Evolutionary conservation across 2,888 invertebrate genomes (phyloP), one percentile per base, ranked within the genome.

Genomic region (Leptinotarsa haldemani): DNA sequence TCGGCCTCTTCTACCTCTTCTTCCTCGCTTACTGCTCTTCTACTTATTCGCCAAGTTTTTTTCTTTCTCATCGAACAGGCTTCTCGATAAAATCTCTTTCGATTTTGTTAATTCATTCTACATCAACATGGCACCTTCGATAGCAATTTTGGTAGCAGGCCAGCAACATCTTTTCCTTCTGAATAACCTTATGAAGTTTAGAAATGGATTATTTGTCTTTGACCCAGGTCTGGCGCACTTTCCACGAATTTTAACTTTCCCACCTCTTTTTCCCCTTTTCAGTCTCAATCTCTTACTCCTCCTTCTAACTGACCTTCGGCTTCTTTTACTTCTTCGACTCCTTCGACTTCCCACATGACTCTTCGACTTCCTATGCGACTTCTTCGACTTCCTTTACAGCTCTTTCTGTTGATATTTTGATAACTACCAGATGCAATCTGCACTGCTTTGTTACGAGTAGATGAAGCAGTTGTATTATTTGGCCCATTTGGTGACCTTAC

Each of bases 121-220:
- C 83, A 83, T 85, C 85, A 85, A 48, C 78, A 77, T 81, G 0
- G 84, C 85, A 15, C 84, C 85, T 73, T 85, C 84, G 4, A 84
- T 79, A 1, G 85, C 85, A 9, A 85, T 77, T 76, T 83, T 83
- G 3, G 71, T 69, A n/a, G 80, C 81, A 5, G 80, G 75, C 84
- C 83, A 83, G 4, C 80, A 80, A 69, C 82, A 80, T 68, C 84
- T 82, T 58, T 81, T 82, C 25, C 64, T 73, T 18, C 85, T 76
- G 74, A 83, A 85, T n/a, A 80, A 69, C 22, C 84, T 71, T 72
- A 85, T 71, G 70, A 80, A 85, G 72, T 85, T 85, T 52, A 85
- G 78, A 75, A 85, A 85, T 0, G 85, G 84, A 72, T 85, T 85
- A 15, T 70, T 76, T 0, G 82, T 82, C 40, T 79, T 74, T 1